Evolutionary conservation across 2,113 vertebrate species (phyloP), one percentile per base, ranked within the genome.

Genomic region (Australoheros scitulus): DNA sequence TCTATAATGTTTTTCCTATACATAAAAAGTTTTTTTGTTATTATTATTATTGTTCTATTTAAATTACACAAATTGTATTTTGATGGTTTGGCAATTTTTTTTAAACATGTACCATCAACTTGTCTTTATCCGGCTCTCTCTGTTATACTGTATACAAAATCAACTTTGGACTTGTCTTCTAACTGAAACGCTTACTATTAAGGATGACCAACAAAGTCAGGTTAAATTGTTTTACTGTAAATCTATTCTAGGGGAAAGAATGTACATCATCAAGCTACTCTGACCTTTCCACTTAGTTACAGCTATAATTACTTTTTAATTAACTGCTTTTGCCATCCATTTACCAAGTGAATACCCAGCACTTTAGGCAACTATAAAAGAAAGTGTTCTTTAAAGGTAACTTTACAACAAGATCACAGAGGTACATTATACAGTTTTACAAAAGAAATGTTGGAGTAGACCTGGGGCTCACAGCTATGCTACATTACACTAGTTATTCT

Each of bases 271-370:
- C 61, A 80, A 80, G 77, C 80, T 83, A 22, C 68, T 74, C 52
- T 81, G 82, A 90, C 84, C 87, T 89, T 88, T 89, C 56, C 79
- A 84, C 79, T 61, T 89, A 88, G 38, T 79, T 89, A 87, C 79
- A 50, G 61, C 84, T 83, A 11, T 83, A 80, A 90, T 90, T 88
- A 91, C 79, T 47, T 88, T 87, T 82, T 84, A 91, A 92, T 91
- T 80, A 87, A 85, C 70, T 87, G 36, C 41, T 61, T 50, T 56
- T 43, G 14, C 82, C 63, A 76, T 61, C 32, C 52, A 84, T 87
- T 90, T 64, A 79, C 83, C 59, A 7, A 79, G 38, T 79, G 64
- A 87, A 80, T 87, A 64, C 7, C 41, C 41, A 41, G 4, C 59
- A 84, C 58, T 88, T 74, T 57, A 61, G n/a, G 57, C 36, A 77